phyloP scores from a whole-genome alignment of 2,888 invertebrate species.

The Gisinianus flammeolus region DNA sequence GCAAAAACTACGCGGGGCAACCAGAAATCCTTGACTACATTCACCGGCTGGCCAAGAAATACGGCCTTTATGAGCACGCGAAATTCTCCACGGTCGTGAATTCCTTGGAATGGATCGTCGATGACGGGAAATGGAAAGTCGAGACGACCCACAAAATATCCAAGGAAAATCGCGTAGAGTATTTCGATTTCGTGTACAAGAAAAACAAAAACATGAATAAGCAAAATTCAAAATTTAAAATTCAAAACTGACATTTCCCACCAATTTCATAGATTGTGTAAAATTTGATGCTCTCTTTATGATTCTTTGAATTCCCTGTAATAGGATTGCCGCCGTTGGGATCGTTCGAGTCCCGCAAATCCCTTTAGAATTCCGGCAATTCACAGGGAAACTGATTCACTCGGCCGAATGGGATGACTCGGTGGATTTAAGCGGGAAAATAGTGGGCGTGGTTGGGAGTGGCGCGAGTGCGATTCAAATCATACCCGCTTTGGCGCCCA shows the following conservation, averaged over 20 bases:
- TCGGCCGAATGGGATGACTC: slow-evolving; percentile 47
- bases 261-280: too few relatives aligned
- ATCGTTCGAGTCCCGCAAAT: slow-evolving; percentile 44
- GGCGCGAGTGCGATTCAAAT: slow-evolving; percentile 49
- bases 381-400: slow-evolving; percentile 50
- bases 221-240: background rate
- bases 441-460: slow-evolving; percentile 46
- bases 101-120: background rate
- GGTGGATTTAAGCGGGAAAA: slow-evolving; percentile 37
- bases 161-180: too few relatives aligned
- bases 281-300: too few relatives aligned
- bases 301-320: background rate
- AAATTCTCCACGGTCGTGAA: background rate
- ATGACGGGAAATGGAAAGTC: background rate
- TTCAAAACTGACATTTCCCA: background rate
- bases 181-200: background rate
- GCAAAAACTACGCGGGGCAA: background rate
- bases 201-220: background rate
- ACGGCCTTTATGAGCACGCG: background rate
- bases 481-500: slow-evolving; percentile 42
- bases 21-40: background rate
- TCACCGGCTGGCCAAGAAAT: background rate
- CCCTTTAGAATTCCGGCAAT: slow-evolving; percentile 45
- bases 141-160: background rate
- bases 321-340: slow-evolving; percentile 41